Evolutionary conservation across 2,113 vertebrate species (phyloP).

Genomic region (Melanotaenia duboulayi): DNA sequence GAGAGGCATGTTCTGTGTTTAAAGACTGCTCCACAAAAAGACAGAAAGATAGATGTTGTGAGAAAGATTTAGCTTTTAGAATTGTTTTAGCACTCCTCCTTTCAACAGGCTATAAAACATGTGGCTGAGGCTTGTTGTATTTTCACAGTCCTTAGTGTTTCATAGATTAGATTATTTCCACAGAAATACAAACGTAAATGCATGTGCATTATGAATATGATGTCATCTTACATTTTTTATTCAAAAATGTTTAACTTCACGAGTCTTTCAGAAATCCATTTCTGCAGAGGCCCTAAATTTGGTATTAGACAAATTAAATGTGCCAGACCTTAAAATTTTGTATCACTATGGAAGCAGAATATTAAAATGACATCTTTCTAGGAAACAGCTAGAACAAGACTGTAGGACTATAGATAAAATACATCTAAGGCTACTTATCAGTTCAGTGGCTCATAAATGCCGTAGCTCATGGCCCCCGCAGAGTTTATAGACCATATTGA

Average conservation of each 20-base stretch:
- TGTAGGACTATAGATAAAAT: neutral
- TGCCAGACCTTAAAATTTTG: constrained; percentile 11
- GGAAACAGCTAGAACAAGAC: constrained; percentile 6
- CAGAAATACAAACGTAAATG: neutral
- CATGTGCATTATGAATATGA: neutral
- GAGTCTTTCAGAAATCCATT: neutral
- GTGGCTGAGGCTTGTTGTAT: neutral
- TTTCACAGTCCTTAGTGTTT: neutral
- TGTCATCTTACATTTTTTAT: neutral
- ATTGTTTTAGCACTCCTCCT: constrained; percentile 12
- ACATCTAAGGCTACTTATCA: constrained; percentile 8
- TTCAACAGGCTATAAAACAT: neutral
- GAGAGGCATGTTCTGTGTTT: constrained; percentile 41
- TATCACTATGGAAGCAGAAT: constrained; percentile 1
- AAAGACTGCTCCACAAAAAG: constrained; percentile 14
- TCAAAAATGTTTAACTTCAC: neutral
- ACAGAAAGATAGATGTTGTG: constrained; percentile 27
- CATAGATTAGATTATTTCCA: neutral
- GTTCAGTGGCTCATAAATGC: neutral
- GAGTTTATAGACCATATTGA: constrained; percentile 29
- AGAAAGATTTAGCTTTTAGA: constrained; percentile 6
- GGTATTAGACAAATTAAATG: neutral
- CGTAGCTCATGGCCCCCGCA: neutral
- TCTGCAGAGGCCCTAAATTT: neutral
- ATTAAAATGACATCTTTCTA: neutral